A percentile compares a stretch with the other conserved stretches of the same genome.
phyloP scores from a whole-genome alignment of 2,113 vertebrate genomes.

The Coregonus clupeaformis region DNA sequence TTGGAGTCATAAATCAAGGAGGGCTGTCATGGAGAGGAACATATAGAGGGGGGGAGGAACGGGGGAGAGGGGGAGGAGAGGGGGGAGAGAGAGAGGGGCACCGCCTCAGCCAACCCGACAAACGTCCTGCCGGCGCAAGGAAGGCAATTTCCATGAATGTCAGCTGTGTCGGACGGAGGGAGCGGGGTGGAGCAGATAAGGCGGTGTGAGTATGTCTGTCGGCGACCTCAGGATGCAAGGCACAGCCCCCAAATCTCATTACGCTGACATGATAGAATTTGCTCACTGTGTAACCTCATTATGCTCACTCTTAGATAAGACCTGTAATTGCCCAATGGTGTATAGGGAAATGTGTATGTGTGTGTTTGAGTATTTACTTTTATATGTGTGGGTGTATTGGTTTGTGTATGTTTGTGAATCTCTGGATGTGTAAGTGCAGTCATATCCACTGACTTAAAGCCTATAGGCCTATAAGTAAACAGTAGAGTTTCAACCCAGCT shows the following conservation, averaged over 20 bases:
- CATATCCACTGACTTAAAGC: background rate
- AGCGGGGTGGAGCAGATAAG: slow-evolving; percentile 72
- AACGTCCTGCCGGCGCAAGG: slow-evolving; percentile 46
- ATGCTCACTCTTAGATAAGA: slow-evolving; percentile 75
- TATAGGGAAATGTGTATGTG: slow-evolving; percentile 37
- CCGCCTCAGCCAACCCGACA: slow-evolving; percentile 41
- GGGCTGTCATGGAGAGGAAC: slow-evolving; percentile 70
- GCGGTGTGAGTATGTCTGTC: slow-evolving; percentile 38
- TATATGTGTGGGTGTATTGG: slow-evolving; percentile 24
- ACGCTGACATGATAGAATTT: slow-evolving; percentile 75
- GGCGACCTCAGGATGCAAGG: slow-evolving; percentile 58
- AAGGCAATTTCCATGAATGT: slow-evolving; percentile 79
- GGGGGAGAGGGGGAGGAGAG: slow-evolving; percentile 21
- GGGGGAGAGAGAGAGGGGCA: slow-evolving; percentile 33
- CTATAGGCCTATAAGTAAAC: background rate
- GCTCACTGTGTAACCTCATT: slow-evolving; percentile 79
- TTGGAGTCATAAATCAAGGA: slow-evolving; percentile 80
- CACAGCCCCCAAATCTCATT: slow-evolving; percentile 70
- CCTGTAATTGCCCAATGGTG: slow-evolving; percentile 69
- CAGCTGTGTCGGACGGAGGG: slow-evolving; percentile 54
- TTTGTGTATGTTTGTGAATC: background rate
- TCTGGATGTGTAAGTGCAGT: background rate
- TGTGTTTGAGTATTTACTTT: slow-evolving; percentile 20
- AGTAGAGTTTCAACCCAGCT: background rate
- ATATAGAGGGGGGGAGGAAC: slow-evolving; percentile 49